Evolutionary conservation across 2,113 vertebrate species (phyloP).

Genomic region (Cygnus buccinator): DNA sequence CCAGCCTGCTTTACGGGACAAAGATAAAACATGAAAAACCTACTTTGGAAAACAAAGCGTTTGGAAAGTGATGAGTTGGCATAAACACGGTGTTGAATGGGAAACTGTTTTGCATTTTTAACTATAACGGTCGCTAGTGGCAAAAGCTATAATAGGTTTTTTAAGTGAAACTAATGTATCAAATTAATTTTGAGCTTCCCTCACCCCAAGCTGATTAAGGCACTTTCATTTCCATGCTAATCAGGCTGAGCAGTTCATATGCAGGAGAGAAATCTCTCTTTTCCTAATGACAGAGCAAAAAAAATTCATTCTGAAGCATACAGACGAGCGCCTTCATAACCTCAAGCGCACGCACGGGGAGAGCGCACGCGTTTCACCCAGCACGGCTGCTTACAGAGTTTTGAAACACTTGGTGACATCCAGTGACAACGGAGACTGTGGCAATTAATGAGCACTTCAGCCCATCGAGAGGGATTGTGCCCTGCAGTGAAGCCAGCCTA

Average conservation of each 20-base stretch:
- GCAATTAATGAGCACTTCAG: not conserved
- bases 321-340: not conserved
- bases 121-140: slow-evolving; percentile 8
- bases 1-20: not conserved
- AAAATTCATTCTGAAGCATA: not conserved
- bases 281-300: slow-evolving; percentile 7
- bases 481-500: not conserved
- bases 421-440: rapidly evolving
- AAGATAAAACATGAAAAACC: slow-evolving; percentile 30
- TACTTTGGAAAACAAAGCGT: not conserved
- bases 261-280: not conserved
- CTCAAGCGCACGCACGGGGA: rapidly evolving
- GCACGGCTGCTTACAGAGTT: not conserved
- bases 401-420: not conserved
- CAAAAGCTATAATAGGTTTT: not conserved
- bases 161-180: slow-evolving; percentile 30
- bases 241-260: slow-evolving; percentile 27
- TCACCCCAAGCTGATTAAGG: slow-evolving; percentile 61
- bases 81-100: not conserved
- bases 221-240: slow-evolving; percentile 66
- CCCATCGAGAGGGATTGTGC: rapidly evolving
- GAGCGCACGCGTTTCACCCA: rapidly evolving
- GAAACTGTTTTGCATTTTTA: slow-evolving; percentile 30
- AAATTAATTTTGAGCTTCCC: slow-evolving; percentile 66
- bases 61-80: slow-evolving; percentile 24